These are phyloP conservation scores for Brachionichthys hirsutus DNA, from an alignment of 2,113 vertebrate genomes.

Conservation along the genomic window DNA sequence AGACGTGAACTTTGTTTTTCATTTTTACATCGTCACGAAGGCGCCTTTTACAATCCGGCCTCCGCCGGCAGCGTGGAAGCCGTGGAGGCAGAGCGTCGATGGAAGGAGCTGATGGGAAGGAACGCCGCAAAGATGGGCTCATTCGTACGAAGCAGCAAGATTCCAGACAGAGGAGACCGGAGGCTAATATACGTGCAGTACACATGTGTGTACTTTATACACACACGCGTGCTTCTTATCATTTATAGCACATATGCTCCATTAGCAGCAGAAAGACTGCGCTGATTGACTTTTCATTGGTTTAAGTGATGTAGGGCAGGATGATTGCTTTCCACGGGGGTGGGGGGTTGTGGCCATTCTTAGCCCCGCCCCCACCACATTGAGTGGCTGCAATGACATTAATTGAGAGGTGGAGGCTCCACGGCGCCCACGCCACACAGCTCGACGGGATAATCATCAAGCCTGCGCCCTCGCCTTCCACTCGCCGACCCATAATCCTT, in stretches of 20 bases:
- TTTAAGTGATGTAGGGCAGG: slow-evolving; percentile 39
- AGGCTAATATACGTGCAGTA: too few species aligned
- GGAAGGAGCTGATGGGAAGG: too few species aligned
- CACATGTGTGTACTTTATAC: too few species aligned
- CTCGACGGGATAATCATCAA: slow-evolving; percentile 60
- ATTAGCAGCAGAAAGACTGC: slow-evolving; percentile 55
- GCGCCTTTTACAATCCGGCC: slow-evolving; percentile 54
- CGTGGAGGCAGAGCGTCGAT: too few species aligned
- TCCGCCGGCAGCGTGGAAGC: slow-evolving; percentile 38
- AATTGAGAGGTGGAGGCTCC: slow-evolving; percentile 60
- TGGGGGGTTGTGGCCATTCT: background rate
- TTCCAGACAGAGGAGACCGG: too few species aligned
- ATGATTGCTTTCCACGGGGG: slow-evolving; percentile 56
- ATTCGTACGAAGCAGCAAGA: too few species aligned
- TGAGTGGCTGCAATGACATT: slow-evolving; percentile 50
- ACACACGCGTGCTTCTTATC: slow-evolving; percentile 48
- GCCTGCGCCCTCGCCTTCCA: slow-evolving; percentile 25
- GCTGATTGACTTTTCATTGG: slow-evolving; percentile 74
- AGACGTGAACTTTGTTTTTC: slow-evolving; percentile 15
- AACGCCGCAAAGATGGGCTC: background rate
- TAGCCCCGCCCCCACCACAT: too few species aligned
- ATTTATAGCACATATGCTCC: slow-evolving; percentile 49
- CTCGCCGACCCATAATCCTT: slow-evolving; percentile 59
- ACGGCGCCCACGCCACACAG: slow-evolving; percentile 34
- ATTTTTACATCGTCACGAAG: slow-evolving; percentile 25